phyloP scores from a whole-genome alignment of 2,113 vertebrate species.

The Perccottus glenii region DNA sequence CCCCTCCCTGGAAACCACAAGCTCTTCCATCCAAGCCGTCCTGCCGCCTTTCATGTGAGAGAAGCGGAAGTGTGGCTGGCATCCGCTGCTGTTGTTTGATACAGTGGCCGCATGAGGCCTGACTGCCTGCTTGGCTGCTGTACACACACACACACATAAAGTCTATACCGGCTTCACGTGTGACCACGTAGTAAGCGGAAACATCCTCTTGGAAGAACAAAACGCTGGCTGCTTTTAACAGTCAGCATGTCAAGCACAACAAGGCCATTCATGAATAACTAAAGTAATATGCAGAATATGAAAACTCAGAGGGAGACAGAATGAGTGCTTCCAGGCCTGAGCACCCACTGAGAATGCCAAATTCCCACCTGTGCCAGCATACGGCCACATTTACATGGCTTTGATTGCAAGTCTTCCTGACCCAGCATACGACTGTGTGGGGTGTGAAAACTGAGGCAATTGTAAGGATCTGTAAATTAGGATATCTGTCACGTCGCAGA shows the following conservation, averaged over 20 bases:
- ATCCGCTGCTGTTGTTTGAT: constrained; percentile 59
- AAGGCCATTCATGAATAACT: neutral
- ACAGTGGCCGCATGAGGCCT: constrained; percentile 57
- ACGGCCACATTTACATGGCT: constrained; percentile 12
- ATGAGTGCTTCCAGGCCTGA: neutral
- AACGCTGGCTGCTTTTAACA: constrained; percentile 19
- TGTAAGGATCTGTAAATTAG: too few relatives aligned
- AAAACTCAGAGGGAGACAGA: neutral
- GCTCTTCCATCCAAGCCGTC: constrained; percentile 22
- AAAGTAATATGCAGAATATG: neutral
- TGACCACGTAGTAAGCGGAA: constrained; percentile 18
- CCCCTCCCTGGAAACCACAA: neutral
- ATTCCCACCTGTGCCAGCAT: constrained; percentile 8
- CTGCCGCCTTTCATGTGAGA: constrained; percentile 53
- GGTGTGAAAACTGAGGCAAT: neutral
- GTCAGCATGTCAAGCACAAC: constrained; percentile 7
- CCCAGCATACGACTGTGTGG: constrained; percentile 1
- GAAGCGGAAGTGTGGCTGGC: constrained; percentile 63
- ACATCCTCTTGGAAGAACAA: constrained; percentile 25
- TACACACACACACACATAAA: constrained; percentile 18
- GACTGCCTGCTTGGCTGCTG: constrained; percentile 54
- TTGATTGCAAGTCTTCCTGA: constrained; percentile 2
- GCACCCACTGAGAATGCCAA: constrained; percentile 7
- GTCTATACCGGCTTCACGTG: constrained; percentile 27
- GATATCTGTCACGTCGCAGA: too few relatives aligned